Base-by-base conservation (phyloP, 1,140 invertebrate genomes). In the Hesperophylax magnus region DNA sequence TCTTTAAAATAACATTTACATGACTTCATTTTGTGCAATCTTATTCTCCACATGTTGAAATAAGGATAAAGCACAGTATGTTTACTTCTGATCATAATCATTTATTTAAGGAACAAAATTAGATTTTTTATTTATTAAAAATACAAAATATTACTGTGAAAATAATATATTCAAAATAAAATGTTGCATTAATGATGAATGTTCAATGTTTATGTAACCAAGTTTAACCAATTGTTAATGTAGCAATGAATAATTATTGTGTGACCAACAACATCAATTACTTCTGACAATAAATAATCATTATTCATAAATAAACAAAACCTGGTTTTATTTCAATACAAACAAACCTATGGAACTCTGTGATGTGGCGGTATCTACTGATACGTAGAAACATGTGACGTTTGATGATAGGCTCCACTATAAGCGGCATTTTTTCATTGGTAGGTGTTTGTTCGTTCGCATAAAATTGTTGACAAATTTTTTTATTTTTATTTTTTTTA, bases 231-330 rank as follows among this genome's bases (percentile, higher is more conserved):
- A 77, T 77, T 77, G 75, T 77, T 77, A 77, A 27, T 77, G 24
- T 77, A 27, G 54, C 54, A 75, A 75, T 71, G 67, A 71, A 71
- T 58, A 63, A 77, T 56, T 77, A 77, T 77, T 77, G 34, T 60
- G 75, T 77, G 58, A 34, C 75, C 56, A 61, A 34, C 39, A 63
- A 47, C 34, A 77, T 77, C 56, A 77, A 77, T 77, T 77, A 77
- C 75, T 77, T 61, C 58, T 61, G 75, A 77, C 75, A 77, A 77
- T 77, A 77, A 77, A 77, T 77, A 71, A 77, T 20, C 58, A 77
- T 63, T 63, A 77, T 77, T 77, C 56, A 47, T 77, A 47, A 61
- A n/a, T 22, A 47, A 47, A 47, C 11, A 47, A 47, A 47, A 14
- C 1, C 11, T 47, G 1, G 39, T 47, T 47, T 47, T 47, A 47